A percentile compares a stretch with the other conserved stretches of the same genome.
phyloP scores from a whole-genome alignment of 2,888 invertebrate genomes.

The Nomada ferruginata region DNA sequence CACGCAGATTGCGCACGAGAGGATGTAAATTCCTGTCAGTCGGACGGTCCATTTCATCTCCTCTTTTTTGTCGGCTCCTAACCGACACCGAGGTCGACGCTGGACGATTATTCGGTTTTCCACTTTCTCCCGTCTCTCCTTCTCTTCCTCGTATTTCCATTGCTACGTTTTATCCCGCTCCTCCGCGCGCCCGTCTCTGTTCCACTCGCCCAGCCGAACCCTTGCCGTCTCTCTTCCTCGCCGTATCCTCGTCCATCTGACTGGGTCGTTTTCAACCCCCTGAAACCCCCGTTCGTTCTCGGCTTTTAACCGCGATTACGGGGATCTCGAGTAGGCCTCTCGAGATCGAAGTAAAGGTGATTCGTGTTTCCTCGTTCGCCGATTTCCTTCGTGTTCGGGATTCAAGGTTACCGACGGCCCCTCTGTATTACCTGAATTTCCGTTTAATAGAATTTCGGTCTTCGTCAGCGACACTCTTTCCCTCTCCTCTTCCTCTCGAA shows the following conservation, averaged over 20 bases:
- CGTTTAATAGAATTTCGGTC: slow-evolving; percentile 45
- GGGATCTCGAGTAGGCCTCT: slow-evolving; percentile 63
- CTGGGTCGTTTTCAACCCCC: slow-evolving; percentile 43
- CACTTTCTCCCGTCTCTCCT: slow-evolving; percentile 70
- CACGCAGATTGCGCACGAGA: slow-evolving; percentile 83
- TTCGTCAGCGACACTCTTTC: slow-evolving; percentile 24
- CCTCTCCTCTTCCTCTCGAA: background rate
- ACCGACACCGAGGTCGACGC: slow-evolving; percentile 75
- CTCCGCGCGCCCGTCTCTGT: slow-evolving; percentile 12
- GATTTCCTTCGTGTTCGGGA: slow-evolving; percentile 48
- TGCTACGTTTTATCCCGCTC: slow-evolving; percentile 50
- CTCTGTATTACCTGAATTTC: slow-evolving; percentile 52
- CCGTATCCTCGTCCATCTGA: slow-evolving; percentile 28
- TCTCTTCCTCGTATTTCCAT: slow-evolving; percentile 43
- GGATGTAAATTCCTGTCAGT: slow-evolving; percentile 83
- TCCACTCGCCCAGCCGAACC: background rate
- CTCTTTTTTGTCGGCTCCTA: slow-evolving; percentile 77
- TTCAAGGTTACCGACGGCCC: slow-evolving; percentile 49
- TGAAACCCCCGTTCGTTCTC: slow-evolving; percentile 55
- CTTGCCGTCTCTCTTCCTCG: background rate
- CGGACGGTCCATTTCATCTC: slow-evolving; percentile 81
- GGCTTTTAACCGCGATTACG: slow-evolving; percentile 70
- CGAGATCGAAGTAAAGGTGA: slow-evolving; percentile 64
- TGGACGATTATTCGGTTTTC: slow-evolving; percentile 80
- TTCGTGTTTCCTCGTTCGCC: slow-evolving; percentile 48